Conservation (phyloP, 53 echinoderm and acorn worm genomes). For the Paelopatides confundens region DNA sequence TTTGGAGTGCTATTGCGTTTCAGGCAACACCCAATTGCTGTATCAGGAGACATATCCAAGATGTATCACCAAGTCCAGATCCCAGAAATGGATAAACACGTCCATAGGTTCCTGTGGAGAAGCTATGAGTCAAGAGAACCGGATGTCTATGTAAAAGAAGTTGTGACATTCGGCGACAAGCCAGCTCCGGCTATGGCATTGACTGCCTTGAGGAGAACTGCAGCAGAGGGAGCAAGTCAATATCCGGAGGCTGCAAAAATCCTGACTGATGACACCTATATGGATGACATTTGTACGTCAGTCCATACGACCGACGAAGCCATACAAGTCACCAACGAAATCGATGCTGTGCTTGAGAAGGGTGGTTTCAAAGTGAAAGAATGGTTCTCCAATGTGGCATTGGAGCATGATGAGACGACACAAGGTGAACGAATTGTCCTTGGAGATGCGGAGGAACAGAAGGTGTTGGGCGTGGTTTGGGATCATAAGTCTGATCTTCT, state of each 20-base stretch:
- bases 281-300: conserved; percentile 26
- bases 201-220: not conserved
- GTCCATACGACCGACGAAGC: not conserved
- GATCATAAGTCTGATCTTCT: not conserved
- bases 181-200: conserved; percentile 21
- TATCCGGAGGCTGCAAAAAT: not conserved
- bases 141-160: conserved; percentile 20
- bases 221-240: not conserved
- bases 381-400: not conserved
- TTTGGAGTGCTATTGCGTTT: conserved; percentile 70
- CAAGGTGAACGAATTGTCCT: not conserved
- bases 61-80: conserved; percentile 72
- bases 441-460: not conserved
- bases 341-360: not conserved
- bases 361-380: conserved; percentile 12
- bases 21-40: conserved; percentile 51
- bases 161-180: conserved; percentile 2
- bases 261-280: not conserved
- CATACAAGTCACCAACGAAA: not conserved
- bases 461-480: not conserved
- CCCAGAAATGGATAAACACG: conserved; percentile 61
- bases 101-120: conserved; percentile 3
- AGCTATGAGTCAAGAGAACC: conserved; percentile 28
- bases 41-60: conserved; percentile 69
- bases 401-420: not conserved